Percentiles rank a stretch among this genome's conserved stretches.
Evolutionary conservation across 1,140 invertebrate genomes (phyloP).

Genomic region (Ruditapes philippinarum): DNA sequence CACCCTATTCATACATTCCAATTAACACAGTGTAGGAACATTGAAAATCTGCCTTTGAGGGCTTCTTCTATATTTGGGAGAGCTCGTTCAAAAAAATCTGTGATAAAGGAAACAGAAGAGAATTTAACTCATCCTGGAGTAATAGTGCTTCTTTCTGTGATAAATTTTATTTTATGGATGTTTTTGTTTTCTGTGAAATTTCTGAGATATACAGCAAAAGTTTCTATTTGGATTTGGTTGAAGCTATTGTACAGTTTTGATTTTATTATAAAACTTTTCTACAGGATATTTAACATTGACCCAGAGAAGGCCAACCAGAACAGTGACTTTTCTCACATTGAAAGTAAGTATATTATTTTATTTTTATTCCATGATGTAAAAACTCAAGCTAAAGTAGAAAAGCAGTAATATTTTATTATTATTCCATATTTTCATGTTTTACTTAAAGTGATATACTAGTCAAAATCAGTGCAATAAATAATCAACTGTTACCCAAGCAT

Average conservation of each 20-base stretch:
- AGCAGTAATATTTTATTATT: too few relatives aligned
- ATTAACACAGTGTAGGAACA: neutral
- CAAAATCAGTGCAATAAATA: too few relatives aligned
- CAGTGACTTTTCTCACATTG: constrained; percentile 84
- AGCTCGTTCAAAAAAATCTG: constrained; percentile 52
- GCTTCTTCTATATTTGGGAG: constrained; percentile 49
- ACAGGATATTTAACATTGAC: constrained; percentile 81
- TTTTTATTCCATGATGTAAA: too few relatives aligned
- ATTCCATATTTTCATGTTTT: too few relatives aligned
- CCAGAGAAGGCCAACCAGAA: constrained; percentile 82
- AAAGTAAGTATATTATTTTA: constrained; percentile 84
- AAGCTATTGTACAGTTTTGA: constrained; percentile 71
- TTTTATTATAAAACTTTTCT: constrained; percentile 75
- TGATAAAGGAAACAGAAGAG: constrained; percentile 64
- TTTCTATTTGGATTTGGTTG: constrained; percentile 69
- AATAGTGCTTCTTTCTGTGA: constrained; percentile 68
- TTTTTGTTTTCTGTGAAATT: constrained; percentile 66
- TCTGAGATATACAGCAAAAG: constrained; percentile 64
- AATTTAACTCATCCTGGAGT: constrained; percentile 56
- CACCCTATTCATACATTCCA: constrained; percentile 68
- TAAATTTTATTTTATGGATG: constrained; percentile 69
- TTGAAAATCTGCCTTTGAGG: neutral
- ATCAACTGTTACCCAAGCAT: too few relatives aligned
- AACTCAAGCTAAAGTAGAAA: too few relatives aligned
- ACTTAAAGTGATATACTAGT: too few relatives aligned